Evolutionary conservation across 1,140 invertebrate genomes (phyloP), one percentile per base, ranked within the genome.

Genomic region (Anoplophora glabripennis): DNA sequence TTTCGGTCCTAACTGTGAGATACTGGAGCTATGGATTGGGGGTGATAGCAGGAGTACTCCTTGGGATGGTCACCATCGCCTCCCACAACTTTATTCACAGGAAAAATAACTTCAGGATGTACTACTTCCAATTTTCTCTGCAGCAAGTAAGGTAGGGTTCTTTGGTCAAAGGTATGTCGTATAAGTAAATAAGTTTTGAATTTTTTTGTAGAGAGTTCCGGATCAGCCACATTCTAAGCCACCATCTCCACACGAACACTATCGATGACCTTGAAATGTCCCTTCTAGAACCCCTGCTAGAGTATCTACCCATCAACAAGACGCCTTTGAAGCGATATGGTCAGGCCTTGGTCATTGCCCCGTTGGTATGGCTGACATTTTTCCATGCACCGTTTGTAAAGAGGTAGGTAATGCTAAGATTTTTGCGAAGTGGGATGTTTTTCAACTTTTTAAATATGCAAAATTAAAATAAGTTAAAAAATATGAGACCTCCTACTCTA

Each of bases 61-160:
- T 92, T 1, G 74, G 77, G 18, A 81, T 84, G 71, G 76, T 82
- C 0, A 74, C 78, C 10, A 79, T 86, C 28, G 79, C 77, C 15
- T 83, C 84, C 0, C 92, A 94, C 70, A 94, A 94, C 74, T 94
- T 89, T 69, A 86, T 93, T 46, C 92, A 94, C 70, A 81, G 86
- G 66, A 81, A 79, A 15, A 86, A 93, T 68, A 92, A 83, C 69
- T 92, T 89, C 80, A 82, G 91, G 42, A 91, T 91, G 86, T 91
- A 89, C 68, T 83, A 89, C 37, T 89, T 89, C 57, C 87, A 93
- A 68, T 72, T 94, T 10, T 76, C 78, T 28, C 69, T 86, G 47
- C 72, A 88, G 73, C 83, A 84, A 2, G 85, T 83, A 9, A 79
- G 72, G 82, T 83, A 72, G 67, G 69, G 62, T 42, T 10, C 10